Evolutionary conservation across 2,888 invertebrate genomes (phyloP).

Genomic region (Eupithecia inturbata): DNA sequence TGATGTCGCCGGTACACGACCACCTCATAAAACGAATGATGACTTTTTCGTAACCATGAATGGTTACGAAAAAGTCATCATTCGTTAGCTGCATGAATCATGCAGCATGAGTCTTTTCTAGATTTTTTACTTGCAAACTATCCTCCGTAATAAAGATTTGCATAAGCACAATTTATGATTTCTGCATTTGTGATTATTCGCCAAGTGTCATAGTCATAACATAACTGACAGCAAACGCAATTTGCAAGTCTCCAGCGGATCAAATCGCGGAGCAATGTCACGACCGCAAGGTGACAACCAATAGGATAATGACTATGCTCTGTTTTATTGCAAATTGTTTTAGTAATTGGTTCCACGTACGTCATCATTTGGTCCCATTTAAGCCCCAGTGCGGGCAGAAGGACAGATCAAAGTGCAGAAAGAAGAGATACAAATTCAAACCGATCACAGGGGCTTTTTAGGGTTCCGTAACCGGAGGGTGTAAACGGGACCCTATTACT

Average conservation of each 20-base stretch:
- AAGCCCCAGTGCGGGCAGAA: background rate
- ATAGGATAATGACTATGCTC: conserved; percentile 67
- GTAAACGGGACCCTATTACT: background rate
- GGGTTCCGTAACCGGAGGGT: background rate
- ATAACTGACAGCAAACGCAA: conserved; percentile 45
- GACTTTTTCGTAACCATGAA: background rate
- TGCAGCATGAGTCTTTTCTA: background rate
- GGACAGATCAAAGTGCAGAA: background rate
- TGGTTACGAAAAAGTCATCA: too few relatives aligned
- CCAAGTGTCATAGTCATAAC: too few relatives aligned
- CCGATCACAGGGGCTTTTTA: background rate
- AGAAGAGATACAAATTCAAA: background rate
- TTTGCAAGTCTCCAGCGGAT: conserved; percentile 31
- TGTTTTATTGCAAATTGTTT: conserved; percentile 44
- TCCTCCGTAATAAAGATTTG: background rate
- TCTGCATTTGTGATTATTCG: background rate
- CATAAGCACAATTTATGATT: background rate
- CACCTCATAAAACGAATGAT: conserved; percentile 9
- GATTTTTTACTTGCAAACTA: background rate
- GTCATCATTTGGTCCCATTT: background rate
- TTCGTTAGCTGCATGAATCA: too few relatives aligned
- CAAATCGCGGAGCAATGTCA: conserved; percentile 43
- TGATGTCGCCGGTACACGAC: conserved; percentile 1
- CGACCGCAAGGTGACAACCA: conserved; percentile 45
- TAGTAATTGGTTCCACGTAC: conserved; percentile 21